phyloP scores from a whole-genome alignment of 2,797 vertebrate species.

The Esox masquinongy region DNA sequence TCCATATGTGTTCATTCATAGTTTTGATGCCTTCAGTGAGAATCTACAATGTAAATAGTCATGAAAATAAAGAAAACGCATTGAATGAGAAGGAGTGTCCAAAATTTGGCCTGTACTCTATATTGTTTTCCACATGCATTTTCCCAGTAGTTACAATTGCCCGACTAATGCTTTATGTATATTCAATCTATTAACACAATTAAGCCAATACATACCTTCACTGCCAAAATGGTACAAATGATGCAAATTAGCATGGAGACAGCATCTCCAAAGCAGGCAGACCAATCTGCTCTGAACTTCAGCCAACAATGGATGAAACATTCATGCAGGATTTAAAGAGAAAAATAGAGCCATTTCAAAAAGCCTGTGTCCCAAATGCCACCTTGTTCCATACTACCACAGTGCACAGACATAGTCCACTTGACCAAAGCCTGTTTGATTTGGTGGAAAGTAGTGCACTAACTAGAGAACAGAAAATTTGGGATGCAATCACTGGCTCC shows the following conservation, averaged over 20 bases:
- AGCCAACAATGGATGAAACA: slow-evolving; percentile 39
- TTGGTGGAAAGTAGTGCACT: too few species aligned
- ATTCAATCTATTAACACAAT: slow-evolving; percentile 64
- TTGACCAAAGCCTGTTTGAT: too few species aligned
- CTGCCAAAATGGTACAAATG: slow-evolving; percentile 50
- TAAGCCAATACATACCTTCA: slow-evolving; percentile 34
- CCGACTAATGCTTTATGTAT: slow-evolving; percentile 53
- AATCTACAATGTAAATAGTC: too few species aligned
- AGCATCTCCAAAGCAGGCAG: slow-evolving; percentile 27
- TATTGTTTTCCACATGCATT: too few species aligned
- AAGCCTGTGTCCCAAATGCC: neutral
- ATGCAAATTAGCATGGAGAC: slow-evolving; percentile 57
- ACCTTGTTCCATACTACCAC: too few species aligned
- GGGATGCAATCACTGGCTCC: too few species aligned
- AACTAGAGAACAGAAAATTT: too few species aligned
- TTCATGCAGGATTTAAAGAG: slow-evolving; percentile 20
- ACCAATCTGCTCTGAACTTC: slow-evolving; percentile 49
- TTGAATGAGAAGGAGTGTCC: too few species aligned
- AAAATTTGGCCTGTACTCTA: too few species aligned
- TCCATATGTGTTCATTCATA: too few species aligned
- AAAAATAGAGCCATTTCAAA: slow-evolving; percentile 29
- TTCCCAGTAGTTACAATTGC: neutral
- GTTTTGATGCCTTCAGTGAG: too few species aligned
- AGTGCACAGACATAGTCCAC: neutral
- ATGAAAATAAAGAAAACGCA: too few species aligned